Conservation (phyloP, 2,113 vertebrate genomes). For the Myotis lucifugus region DNA sequence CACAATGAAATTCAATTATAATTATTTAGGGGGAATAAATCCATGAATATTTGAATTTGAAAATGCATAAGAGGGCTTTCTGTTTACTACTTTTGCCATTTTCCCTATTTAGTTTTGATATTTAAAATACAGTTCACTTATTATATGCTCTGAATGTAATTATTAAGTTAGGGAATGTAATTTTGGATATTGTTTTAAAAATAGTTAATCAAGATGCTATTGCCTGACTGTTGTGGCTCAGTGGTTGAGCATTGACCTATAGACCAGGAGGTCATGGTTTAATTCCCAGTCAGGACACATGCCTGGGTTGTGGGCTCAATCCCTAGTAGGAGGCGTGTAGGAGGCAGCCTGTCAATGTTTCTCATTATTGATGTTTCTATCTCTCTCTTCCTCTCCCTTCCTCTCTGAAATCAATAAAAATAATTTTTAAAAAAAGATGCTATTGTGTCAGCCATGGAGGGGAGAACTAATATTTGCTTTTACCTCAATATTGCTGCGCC, state of each 20-base stretch:
- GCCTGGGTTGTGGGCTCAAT: not conserved
- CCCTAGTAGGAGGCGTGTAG: not conserved
- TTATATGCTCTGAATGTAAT: not conserved
- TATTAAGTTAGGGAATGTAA: not conserved
- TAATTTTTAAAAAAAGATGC: not conserved
- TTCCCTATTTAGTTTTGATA: not conserved
- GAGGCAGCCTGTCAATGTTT: not conserved
- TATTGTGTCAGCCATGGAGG: not conserved
- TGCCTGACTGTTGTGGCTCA: not conserved
- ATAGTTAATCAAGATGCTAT: not conserved
- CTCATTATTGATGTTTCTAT: not conserved
- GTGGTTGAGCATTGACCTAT: not conserved
- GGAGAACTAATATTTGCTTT: not conserved
- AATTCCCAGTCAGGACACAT: not conserved
- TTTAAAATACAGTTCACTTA: not conserved
- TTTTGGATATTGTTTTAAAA: constrained; percentile 19
- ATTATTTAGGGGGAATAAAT: not conserved
- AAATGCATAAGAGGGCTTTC: not conserved
- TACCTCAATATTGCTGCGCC: not conserved
- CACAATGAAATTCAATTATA: not conserved
- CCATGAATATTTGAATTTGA: not conserved
- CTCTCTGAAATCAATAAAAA: not conserved
- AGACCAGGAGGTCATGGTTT: not conserved
- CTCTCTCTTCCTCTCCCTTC: not conserved
- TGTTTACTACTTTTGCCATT: not conserved